Evolutionary conservation across 2,888 invertebrate species (phyloP), one percentile per base, ranked within the genome.

Genomic region (Seira sanloemensis): DNA sequence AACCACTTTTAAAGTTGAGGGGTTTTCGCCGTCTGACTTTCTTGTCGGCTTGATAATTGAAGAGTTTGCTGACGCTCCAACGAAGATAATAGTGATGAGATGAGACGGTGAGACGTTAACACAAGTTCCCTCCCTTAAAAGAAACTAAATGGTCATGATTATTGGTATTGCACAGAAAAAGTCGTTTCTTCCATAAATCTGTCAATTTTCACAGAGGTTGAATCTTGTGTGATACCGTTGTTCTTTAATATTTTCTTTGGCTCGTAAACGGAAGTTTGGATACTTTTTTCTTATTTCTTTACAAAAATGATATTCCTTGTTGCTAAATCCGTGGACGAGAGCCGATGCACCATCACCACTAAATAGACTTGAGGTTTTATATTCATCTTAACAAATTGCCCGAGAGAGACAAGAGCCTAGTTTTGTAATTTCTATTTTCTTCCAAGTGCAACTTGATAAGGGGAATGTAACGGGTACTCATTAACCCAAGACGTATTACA

Each of bases 131-230:
- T n/a, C n/a, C n/a, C n/a, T n/a, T n/a, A n/a, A n/a, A n/a, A n/a
- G n/a, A 67, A 68, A 66, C 21, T 25, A 75, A 75, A 81, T 75
- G 75, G 69, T 69, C 75, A 81, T 81, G 80, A 81, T 81, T 81
- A 81, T 75, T 81, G 80, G 69, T 81, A 81, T 81, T 81, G 80
- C 80, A 75, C 80, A 75, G 69, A 68, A 75, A 81, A 81, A 69
- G 68, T 75, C 68, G 75, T 81, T 74, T 75, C 58, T 46, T 69
- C 18, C 80, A 81, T 81, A 81, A 81, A 81, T 81, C 74, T 81
- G 80, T 75, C 80, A 81, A 74, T 81, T 68, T 68, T 50, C 9
- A 27, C 5, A 26, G 26, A n/a, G n/a, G n/a, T n/a, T n/a, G 4
- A 74, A 2, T 26, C 2, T 19, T 65, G 54, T 27, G 25, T 62